Percentiles rank a stretch among this genome's conserved stretches.
phyloP scores from a whole-genome alignment of 2,888 invertebrate species.

The Acanthosepion esculentum region DNA sequence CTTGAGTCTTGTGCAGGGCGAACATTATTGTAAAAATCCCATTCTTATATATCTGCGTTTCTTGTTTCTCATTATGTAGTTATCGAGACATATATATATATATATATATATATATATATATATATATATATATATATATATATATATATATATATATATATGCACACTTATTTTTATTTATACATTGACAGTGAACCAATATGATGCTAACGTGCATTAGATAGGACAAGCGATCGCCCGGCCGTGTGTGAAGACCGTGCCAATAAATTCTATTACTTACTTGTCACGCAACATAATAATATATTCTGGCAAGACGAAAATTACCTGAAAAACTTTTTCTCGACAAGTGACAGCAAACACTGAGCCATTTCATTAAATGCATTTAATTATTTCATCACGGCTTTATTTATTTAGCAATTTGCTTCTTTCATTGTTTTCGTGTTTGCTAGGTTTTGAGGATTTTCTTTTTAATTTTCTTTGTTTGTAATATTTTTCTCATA shows the following conservation, averaged over 20 bases:
- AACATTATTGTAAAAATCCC: no score
- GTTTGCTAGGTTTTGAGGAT: neutral
- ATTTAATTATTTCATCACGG: neutral
- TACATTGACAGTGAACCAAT: neutral
- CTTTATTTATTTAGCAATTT: neutral
- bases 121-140: no score
- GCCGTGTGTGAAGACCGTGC: neutral
- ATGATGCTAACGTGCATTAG: neutral
- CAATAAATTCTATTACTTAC: slow-evolving; percentile 6
- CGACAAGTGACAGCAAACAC: neutral
- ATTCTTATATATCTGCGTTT: no score
- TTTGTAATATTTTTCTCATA: neutral
- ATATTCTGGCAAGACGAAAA: slow-evolving; percentile 4
- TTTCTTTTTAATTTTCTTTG: neutral
- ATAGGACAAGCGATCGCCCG: neutral
- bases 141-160: neutral
- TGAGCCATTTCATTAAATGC: neutral
- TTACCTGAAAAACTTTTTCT: neutral
- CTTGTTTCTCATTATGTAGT: no score
- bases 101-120: no score
- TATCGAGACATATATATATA: no score
- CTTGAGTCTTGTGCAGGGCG: no score
- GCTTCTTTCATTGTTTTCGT: neutral
- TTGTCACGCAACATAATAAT: slow-evolving; percentile 6
- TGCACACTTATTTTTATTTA: neutral